Evolutionary conservation across 2,888 invertebrate species (phyloP), one percentile per base, ranked within the genome.

Genomic region (Ptilodon capucinus): DNA sequence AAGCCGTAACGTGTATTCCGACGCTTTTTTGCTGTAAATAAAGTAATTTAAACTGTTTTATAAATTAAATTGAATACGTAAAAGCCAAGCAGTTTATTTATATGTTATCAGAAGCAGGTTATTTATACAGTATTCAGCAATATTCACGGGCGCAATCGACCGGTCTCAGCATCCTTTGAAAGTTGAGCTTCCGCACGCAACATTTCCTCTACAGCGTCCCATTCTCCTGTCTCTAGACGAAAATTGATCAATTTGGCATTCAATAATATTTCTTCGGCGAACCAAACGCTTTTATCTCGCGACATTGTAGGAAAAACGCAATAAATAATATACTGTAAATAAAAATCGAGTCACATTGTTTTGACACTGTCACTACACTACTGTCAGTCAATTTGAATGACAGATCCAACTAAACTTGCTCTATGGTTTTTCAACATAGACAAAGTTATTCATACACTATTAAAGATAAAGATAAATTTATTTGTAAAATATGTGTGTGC

Each of bases 261-360:
- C 49, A 92, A 68, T 41, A 91, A 68, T 60, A 92, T 91, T 64
- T 92, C 91, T 71, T 91, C 91, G 5, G 90, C 91, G 58, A 91
- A 91, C 91, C 91, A 91, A 34, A 91, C 91, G 63, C 90, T 91
- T 81, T 91, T 91, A 74, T 91, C 91, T 53, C 91, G 83, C 47
- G 91, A 91, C 91, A 40, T 40, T 23, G 13, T 40, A 5, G 8
- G n/a, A 3, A 25, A 28, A n/a, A n/a, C n/a, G n/a, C n/a, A n/a
- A n/a, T n/a, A n/a, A n/a, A n/a, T n/a, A n/a, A n/a, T n/a, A n/a
- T n/a, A n/a, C n/a, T n/a, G n/a, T n/a, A n/a, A n/a, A n/a, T n/a
- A n/a, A n/a, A n/a, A n/a, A n/a, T n/a, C n/a, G n/a, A n/a, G n/a
- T n/a, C n/a, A n/a, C n/a, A n/a, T n/a, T n/a, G n/a, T n/a, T n/a